Evolutionary conservation across 2,113 vertebrate genomes (phyloP).

Genomic region (Balaeniceps rex): DNA sequence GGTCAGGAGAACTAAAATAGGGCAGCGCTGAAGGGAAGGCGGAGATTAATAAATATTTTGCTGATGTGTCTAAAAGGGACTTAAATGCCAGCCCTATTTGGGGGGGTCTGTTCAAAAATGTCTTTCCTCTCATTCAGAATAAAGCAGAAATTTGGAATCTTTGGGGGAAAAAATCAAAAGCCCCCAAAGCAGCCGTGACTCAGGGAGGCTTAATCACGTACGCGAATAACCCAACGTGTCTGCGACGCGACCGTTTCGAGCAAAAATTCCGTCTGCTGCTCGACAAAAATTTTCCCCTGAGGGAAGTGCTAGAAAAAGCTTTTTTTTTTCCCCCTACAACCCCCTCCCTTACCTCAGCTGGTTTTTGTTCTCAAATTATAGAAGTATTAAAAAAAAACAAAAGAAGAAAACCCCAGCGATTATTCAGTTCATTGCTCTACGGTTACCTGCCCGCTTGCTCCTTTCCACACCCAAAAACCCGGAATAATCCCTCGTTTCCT

Average conservation of each 20-base stretch:
- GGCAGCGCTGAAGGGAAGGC: background rate
- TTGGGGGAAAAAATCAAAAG: too few relatives aligned
- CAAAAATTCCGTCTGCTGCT: background rate
- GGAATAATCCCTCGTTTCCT: background rate
- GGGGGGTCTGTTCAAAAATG: fast-evolving
- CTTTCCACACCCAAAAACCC: background rate
- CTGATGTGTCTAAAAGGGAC: background rate
- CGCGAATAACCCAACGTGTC: background rate
- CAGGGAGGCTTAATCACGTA: background rate
- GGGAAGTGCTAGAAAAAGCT: background rate
- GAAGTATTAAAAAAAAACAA: background rate
- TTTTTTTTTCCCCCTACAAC: background rate
- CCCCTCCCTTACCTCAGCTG: background rate
- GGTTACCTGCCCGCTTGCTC: background rate
- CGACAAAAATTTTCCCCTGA: background rate
- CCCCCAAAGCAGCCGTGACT: background rate
- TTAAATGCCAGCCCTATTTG: background rate
- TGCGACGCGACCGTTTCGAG: background rate
- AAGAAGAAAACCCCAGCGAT: too few relatives aligned
- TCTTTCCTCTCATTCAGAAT: background rate
- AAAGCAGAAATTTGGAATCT: background rate
- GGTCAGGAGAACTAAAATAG: background rate
- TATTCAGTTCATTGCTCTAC: background rate
- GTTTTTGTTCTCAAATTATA: background rate
- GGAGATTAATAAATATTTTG: background rate